Conservation (phyloP, 2,113 vertebrate species). For the Saguinus midas region DNA sequence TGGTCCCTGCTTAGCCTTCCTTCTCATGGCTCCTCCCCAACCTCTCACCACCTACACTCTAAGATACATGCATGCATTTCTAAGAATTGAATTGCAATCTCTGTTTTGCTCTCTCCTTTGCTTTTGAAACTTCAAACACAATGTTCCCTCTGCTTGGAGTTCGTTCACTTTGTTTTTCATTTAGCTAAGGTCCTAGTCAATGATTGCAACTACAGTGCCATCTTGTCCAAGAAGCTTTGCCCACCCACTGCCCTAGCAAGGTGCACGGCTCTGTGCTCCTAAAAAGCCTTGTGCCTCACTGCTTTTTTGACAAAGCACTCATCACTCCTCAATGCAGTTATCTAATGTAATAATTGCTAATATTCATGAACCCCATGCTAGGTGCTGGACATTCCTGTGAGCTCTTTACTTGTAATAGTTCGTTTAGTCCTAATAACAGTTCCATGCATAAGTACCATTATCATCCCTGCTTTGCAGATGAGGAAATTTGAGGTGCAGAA, state of each 20-base stretch:
- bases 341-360: background rate
- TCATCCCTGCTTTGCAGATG: background rate
- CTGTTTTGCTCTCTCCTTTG: background rate
- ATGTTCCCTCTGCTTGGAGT: background rate
- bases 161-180: background rate
- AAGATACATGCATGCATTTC: background rate
- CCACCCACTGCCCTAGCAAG: background rate
- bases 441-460: background rate
- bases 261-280: background rate
- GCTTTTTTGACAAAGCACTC: background rate
- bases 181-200: background rate
- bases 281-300: background rate
- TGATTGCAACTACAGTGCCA: background rate
- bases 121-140: constrained; percentile 2
- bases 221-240: background rate
- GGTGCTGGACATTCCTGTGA: background rate
- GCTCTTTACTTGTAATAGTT: background rate
- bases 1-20: background rate
- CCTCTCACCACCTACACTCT: background rate
- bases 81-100: background rate
- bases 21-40: background rate
- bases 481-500: background rate
- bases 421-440: background rate
- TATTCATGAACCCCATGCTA: background rate
- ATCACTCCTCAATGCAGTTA: background rate